A percentile compares a stretch with the other conserved stretches of the same genome.
These are phyloP conservation scores for Leucoptera coffeella DNA, from an alignment of 2,888 invertebrate species.

Conservation along the genomic window DNA sequence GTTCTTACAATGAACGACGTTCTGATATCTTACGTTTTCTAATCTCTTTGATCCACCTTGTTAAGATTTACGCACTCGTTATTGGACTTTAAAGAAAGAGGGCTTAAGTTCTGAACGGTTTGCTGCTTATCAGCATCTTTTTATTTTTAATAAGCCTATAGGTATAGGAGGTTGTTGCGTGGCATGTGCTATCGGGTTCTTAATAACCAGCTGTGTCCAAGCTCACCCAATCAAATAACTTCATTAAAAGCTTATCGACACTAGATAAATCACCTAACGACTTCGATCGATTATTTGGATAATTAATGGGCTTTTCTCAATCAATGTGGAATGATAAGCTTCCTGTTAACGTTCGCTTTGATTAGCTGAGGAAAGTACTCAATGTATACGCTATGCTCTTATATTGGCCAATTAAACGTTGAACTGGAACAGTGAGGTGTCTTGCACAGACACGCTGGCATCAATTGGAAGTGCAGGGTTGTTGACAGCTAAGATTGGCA, in stretches of 20 bases:
- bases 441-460: too few species aligned
- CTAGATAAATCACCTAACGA: constrained; percentile 52
- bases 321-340: constrained; percentile 36
- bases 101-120: too few species aligned
- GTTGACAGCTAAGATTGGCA: too few species aligned
- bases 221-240: constrained; percentile 51
- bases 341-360: constrained; percentile 25
- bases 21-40: constrained; percentile 49
- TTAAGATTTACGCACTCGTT: too few species aligned
- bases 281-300: constrained; percentile 50
- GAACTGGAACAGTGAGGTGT: too few species aligned
- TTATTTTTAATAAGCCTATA: constrained; percentile 42
- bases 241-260: constrained; percentile 53
- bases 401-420: too few species aligned
- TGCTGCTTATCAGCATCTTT: too few species aligned
- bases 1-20: constrained; percentile 50
- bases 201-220: constrained; percentile 36
- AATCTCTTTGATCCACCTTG: constrained; percentile 48
- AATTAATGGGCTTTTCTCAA: constrained; percentile 45
- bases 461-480: too few species aligned
- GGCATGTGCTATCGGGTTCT: constrained; percentile 21
- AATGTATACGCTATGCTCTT: too few species aligned
- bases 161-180: constrained; percentile 40
- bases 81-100: too few species aligned
- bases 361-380: too few species aligned